A percentile compares a stretch with the other conserved stretches of the same genome.
phyloP scores from a whole-genome alignment of 2,888 invertebrate species.

The Xestoiulus laeticollis region DNA sequence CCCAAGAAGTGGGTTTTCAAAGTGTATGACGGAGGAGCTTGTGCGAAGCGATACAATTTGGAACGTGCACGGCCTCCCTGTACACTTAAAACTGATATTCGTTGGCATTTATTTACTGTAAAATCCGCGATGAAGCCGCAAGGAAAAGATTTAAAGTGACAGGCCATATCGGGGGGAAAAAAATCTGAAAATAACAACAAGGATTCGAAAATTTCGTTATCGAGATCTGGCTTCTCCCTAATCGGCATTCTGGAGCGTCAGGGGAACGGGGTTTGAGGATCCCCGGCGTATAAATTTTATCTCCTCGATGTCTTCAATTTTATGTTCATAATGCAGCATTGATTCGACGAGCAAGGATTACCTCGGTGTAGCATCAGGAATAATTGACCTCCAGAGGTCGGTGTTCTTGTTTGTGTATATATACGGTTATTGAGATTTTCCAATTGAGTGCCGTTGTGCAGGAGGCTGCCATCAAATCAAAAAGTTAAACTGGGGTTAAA shows the following conservation, averaged over 20 bases:
- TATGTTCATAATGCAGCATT: neutral
- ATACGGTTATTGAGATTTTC: neutral
- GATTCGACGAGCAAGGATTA: neutral
- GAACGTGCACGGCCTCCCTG: neutral
- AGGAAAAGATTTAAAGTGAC: slow-evolving; percentile 25
- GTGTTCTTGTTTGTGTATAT: neutral
- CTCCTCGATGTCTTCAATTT: neutral
- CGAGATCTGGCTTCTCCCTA: slow-evolving; percentile 11
- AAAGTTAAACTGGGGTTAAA: neutral
- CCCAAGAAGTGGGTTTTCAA: neutral
- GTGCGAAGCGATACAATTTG: neutral
- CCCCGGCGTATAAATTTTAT: slow-evolving; percentile 21
- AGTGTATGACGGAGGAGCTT: neutral
- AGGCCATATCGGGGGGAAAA: neutral
- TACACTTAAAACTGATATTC: slow-evolving; percentile 19
- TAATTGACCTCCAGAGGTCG: slow-evolving; percentile 43
- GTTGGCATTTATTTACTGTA: slow-evolving; percentile 43
- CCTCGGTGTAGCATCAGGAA: neutral
- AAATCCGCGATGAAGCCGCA: slow-evolving; percentile 27
- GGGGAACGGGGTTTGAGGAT: neutral
- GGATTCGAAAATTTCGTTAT: slow-evolving; percentile 20
- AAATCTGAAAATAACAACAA: slow-evolving; percentile 36
- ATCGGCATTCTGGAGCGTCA: neutral
- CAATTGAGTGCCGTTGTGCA: neutral
- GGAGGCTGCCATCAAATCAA: neutral